A percentile compares a stretch with the other conserved stretches of the same genome.
phyloP scores from a whole-genome alignment of 2,113 vertebrate species.

The Odontesthes bonariensis region DNA sequence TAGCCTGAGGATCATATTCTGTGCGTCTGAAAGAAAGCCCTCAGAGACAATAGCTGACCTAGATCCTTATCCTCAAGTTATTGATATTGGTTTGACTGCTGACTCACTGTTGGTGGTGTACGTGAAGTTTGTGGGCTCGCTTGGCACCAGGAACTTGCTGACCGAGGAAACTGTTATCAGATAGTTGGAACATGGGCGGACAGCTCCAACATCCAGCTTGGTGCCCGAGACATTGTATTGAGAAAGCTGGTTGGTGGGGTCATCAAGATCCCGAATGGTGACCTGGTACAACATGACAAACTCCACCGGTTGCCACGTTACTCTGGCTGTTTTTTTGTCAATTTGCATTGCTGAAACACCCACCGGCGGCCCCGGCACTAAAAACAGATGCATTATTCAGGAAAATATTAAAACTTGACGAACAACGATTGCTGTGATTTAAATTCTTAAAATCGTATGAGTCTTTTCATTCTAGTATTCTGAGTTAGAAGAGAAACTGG shows the following conservation, averaged over 20 bases:
- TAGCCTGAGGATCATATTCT: constrained; percentile 64
- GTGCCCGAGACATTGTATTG: constrained; percentile 52
- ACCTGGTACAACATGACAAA: constrained; percentile 77
- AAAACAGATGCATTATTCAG: neutral
- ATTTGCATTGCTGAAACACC: constrained; percentile 42
- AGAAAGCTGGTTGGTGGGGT: neutral
- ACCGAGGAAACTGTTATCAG: constrained; percentile 78
- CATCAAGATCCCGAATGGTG: constrained; percentile 39
- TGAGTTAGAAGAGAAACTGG: too few species aligned
- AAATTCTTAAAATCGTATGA: too few species aligned
- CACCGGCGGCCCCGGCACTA: constrained; percentile 79
- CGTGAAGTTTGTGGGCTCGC: constrained; percentile 70
- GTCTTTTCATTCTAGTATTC: too few species aligned
- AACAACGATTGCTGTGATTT: too few species aligned
- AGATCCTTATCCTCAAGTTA: constrained; percentile 66
- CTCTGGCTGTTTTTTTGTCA: constrained; percentile 5
- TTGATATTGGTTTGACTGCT: constrained; percentile 46
- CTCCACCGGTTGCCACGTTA: constrained; percentile 75
- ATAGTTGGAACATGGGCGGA: constrained; percentile 80
- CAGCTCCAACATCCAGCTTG: constrained; percentile 54
- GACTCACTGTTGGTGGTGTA: constrained; percentile 83
- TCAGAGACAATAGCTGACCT: constrained; percentile 70
- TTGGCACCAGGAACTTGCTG: constrained; percentile 75
- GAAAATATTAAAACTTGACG: too few species aligned
- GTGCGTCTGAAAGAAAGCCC: constrained; percentile 63